phyloP scores from a whole-genome alignment of 1,140 invertebrate genomes.

The Eurytemora carolleeae region DNA sequence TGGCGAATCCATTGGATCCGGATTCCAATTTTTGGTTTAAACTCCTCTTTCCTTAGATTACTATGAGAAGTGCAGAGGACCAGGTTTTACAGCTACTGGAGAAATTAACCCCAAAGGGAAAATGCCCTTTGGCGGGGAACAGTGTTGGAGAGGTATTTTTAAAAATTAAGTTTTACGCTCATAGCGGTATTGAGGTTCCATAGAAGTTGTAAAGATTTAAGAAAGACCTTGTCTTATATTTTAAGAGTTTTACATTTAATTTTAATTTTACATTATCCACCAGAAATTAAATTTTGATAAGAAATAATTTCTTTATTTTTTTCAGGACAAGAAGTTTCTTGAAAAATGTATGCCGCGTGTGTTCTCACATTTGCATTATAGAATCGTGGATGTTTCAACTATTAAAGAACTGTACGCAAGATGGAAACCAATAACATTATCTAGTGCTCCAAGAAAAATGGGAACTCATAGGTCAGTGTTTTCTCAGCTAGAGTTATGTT shows the following conservation, averaged over 20 bases:
- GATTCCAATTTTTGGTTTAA: too few relatives aligned
- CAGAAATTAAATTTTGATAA: too few relatives aligned
- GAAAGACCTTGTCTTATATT: too few relatives aligned
- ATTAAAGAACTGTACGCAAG: conserved; percentile 59
- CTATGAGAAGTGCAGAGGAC: not conserved
- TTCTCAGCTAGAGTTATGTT: too few relatives aligned
- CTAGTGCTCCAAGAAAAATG: conserved; percentile 39
- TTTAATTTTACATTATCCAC: too few relatives aligned
- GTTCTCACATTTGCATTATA: conserved; percentile 64
- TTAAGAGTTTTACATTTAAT: too few relatives aligned
- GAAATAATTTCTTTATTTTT: not conserved
- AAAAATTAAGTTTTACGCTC: too few relatives aligned
- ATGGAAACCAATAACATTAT: conserved; percentile 44
- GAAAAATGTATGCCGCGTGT: conserved; percentile 50
- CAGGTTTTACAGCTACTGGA: conserved; percentile 17
- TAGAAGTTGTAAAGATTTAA: too few relatives aligned
- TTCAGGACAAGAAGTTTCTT: conserved; percentile 53
- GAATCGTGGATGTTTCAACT: conserved; percentile 75
- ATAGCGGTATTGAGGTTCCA: too few relatives aligned
- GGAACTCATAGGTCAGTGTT: conserved; percentile 43
- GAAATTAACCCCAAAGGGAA: conserved; percentile 38
- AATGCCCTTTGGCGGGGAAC: conserved; percentile 67
- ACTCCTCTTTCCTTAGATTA: not conserved
- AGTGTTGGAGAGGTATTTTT: conserved; percentile 43
- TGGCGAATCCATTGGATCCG: too few relatives aligned